Evolutionary conservation across 2,113 vertebrate genomes (phyloP), one percentile per base, ranked within the genome.

Genomic region (Clarias macrocephalus): DNA sequence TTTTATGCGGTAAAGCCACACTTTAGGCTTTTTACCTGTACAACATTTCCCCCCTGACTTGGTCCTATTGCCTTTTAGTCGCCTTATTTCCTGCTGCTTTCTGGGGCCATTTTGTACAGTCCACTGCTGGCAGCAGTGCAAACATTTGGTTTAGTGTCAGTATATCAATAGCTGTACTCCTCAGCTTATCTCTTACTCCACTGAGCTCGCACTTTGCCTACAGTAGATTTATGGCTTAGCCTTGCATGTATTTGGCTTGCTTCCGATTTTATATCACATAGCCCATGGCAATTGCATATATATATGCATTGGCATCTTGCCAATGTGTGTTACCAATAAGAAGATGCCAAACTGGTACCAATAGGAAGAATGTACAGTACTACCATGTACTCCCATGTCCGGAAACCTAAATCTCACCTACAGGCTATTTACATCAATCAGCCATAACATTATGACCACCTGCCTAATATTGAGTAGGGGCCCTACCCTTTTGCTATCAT

Each of bases 161-260:
- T 80, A 81, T 81, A 81, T 81, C 57, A 81, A 52, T 81, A 62
- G 30, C 57, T 81, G 79, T 62, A 62, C 62, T 81, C 57, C 79
- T 60, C 79, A 81, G 79, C 30, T 81, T 62, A 81, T 81, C 79
- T 42, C 33, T 81, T 81, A 37, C 57, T 81, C 57, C 57, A 81
- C 59, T 81, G 30, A 60, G 5, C 79, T 42, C 37, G n/a, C 79
- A 81, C 57, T 62, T 62, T 62, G 19, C 56, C 23, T 60, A 28
- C 30, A 62, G 57, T 60, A 56, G 75, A 77, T 56, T 62, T 81
- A 62, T 81, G 79, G 30, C 57, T 81, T 62, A 81, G 79, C 19
- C 79, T 37, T 81, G 30, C 13, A 62, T 62, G 25, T 6, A 21
- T 23, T 33, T 23, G 28, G 11, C 2, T 30, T 81, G 57, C 59